Percentiles rank a stretch among this genome's conserved stretches.
Conservation (phyloP, 2,797 vertebrate genomes). For the Pristis pectinata region DNA sequence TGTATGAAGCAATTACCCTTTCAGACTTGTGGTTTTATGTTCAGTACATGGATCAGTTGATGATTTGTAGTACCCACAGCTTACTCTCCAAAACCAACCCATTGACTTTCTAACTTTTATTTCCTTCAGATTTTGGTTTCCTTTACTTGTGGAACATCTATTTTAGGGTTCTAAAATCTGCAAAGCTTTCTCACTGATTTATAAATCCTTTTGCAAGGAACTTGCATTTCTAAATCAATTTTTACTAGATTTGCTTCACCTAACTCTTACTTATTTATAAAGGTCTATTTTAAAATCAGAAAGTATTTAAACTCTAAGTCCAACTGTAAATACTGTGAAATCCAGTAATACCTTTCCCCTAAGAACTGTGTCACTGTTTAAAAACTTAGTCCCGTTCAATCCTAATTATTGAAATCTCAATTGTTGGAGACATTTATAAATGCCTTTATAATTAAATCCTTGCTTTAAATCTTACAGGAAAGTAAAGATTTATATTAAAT, state of each 20-base stretch:
- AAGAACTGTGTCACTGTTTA: not conserved
- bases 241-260: not conserved
- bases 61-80: not conserved
- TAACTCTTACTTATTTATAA: not conserved
- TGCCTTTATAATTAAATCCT: not conserved
- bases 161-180: not conserved
- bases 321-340: not conserved
- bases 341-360: not conserved
- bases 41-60: not conserved
- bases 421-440: not conserved
- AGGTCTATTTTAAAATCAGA: not conserved
- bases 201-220: not conserved
- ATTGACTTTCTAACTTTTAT: not conserved
- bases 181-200: constrained; percentile 2
- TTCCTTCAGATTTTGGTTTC: not conserved
- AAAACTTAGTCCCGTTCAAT: not conserved
- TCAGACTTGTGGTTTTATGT: not conserved
- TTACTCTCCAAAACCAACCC: not conserved
- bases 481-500: constrained; percentile 23
- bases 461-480: not conserved
- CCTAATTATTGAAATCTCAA: constrained; percentile 21
- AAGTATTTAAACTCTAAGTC: not conserved
- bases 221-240: not conserved
- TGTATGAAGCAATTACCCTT: not conserved
- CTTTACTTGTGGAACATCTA: not conserved